Percentiles rank a stretch among this genome's conserved stretches.
These are phyloP conservation scores for Gorsachius goisagi DNA, from an alignment of 2,113 vertebrate species.

Conservation along the genomic window DNA sequence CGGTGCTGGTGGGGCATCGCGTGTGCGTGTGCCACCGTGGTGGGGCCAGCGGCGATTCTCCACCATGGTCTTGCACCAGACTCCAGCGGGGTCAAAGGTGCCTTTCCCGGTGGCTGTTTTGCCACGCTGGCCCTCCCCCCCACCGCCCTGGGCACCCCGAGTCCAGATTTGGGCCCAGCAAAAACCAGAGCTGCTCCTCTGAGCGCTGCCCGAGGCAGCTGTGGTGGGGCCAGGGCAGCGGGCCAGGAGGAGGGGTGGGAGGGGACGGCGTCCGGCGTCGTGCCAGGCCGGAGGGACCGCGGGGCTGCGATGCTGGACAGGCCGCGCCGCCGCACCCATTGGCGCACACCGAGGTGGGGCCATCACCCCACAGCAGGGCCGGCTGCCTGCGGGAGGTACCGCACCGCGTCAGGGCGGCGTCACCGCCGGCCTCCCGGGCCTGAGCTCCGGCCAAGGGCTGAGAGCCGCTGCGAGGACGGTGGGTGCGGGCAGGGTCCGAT, in stretches of 20 bases:
- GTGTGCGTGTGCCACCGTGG: background rate
- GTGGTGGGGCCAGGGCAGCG: background rate
- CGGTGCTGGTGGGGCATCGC: background rate
- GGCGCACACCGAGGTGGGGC: fast-evolving
- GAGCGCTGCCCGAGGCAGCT: fast-evolving
- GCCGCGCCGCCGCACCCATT: background rate
- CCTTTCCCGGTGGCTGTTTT: background rate
- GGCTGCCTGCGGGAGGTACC: background rate
- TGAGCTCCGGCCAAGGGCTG: background rate
- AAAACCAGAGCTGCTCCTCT: background rate
- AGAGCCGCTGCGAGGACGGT: background rate
- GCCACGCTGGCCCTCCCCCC: background rate
- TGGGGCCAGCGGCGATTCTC: background rate
- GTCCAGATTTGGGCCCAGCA: fast-evolving
- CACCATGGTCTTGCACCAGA: fast-evolving
- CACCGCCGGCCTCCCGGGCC: fast-evolving
- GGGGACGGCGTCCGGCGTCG: fast-evolving
- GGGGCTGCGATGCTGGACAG: background rate
- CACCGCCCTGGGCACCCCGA: too few relatives aligned
- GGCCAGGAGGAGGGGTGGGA: background rate
- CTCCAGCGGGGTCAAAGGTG: fast-evolving
- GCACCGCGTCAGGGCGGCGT: fast-evolving
- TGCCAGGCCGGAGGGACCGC: fast-evolving
- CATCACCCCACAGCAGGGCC: background rate
- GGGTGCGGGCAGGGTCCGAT: background rate